Percentiles rank a stretch among this genome's conserved stretches.
These are phyloP conservation scores for Omphaloscelis lunosa DNA, from an alignment of 2,888 invertebrate species.

Conservation along the genomic window DNA sequence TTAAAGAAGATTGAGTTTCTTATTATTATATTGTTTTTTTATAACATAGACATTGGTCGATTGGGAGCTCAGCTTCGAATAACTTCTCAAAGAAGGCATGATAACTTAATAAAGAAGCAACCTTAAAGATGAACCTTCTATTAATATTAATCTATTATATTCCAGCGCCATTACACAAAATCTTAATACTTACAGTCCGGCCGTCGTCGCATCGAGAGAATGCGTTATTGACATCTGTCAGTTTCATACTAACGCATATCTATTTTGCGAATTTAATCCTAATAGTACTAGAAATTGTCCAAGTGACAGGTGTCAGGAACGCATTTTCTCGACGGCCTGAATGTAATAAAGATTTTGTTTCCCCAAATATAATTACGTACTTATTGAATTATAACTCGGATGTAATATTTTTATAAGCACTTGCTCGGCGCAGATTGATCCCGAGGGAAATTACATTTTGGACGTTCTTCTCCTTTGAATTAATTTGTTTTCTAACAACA, in stretches of 20 bases:
- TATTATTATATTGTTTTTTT: conserved; percentile 20
- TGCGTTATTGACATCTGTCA: too few relatives aligned
- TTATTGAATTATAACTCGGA: conserved; percentile 17
- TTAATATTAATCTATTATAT: neutral
- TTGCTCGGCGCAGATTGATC: conserved; percentile 35
- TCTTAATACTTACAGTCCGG: neutral
- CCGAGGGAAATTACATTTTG: conserved; percentile 43
- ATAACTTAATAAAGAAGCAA: neutral
- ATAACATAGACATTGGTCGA: neutral
- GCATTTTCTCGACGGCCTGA: too few relatives aligned
- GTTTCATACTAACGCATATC: too few relatives aligned
- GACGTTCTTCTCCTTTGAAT: conserved; percentile 4
- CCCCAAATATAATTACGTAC: neutral
- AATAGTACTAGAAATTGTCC: too few relatives aligned
- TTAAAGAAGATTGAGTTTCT: conserved; percentile 42
- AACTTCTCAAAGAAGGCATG: neutral
- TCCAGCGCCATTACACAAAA: neutral
- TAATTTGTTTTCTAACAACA: conserved; percentile 22
- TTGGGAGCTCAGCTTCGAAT: neutral
- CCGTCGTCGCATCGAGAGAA: too few relatives aligned
- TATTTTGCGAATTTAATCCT: too few relatives aligned
- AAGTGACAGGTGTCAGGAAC: too few relatives aligned
- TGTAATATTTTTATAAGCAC: conserved; percentile 36
- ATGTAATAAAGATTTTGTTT: neutral
- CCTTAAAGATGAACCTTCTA: neutral